A percentile compares a stretch with the other conserved stretches of the same genome.
phyloP scores from a whole-genome alignment of 1,140 invertebrate genomes.

The Zaprionus camerounensis region DNA sequence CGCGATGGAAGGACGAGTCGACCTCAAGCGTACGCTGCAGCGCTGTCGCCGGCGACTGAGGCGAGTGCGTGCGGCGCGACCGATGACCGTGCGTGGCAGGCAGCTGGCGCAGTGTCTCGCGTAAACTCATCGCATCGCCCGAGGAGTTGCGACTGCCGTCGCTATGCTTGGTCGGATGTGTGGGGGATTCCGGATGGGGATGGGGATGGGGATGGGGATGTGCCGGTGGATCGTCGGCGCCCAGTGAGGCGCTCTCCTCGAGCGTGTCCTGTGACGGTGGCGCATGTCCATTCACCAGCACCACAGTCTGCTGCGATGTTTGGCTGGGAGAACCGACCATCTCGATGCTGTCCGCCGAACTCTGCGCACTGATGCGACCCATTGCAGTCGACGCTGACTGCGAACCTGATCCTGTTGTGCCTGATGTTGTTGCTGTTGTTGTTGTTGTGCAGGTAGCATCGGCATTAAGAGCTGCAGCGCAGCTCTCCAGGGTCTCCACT shows the following conservation, averaged over 20 bases:
- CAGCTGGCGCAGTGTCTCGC: conserved; percentile 77
- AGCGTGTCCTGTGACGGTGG: conserved; percentile 53
- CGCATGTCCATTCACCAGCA: conserved; percentile 76
- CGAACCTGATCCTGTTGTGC: conserved; percentile 23
- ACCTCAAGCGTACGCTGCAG: conserved; percentile 53
- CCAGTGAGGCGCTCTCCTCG: conserved; percentile 59
- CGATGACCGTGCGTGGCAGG: conserved; percentile 74
- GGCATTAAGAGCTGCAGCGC: conserved; percentile 60
- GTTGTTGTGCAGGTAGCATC: conserved; percentile 44
- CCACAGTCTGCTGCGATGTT: conserved; percentile 76
- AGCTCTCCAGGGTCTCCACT: conserved; percentile 50
- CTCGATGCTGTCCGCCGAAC: conserved; percentile 73
- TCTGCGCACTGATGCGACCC: conserved; percentile 73
- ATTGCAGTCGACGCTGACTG: conserved; percentile 45
- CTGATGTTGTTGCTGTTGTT: conserved; percentile 9
- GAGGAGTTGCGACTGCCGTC: conserved; percentile 80
- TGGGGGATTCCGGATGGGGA: conserved; percentile 48
- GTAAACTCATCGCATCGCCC: conserved; percentile 76
- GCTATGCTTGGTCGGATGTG: conserved; percentile 65
- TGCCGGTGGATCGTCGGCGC: conserved; percentile 41
- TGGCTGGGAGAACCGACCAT: conserved; percentile 72
- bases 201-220: conserved; percentile 5
- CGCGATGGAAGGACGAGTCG: conserved; percentile 77
- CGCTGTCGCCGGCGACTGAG: conserved; percentile 59
- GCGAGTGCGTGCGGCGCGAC: conserved; percentile 66